Base-by-base conservation (phyloP, 2,888 invertebrate species). In the Nephrocerus scutellatus region DNA sequence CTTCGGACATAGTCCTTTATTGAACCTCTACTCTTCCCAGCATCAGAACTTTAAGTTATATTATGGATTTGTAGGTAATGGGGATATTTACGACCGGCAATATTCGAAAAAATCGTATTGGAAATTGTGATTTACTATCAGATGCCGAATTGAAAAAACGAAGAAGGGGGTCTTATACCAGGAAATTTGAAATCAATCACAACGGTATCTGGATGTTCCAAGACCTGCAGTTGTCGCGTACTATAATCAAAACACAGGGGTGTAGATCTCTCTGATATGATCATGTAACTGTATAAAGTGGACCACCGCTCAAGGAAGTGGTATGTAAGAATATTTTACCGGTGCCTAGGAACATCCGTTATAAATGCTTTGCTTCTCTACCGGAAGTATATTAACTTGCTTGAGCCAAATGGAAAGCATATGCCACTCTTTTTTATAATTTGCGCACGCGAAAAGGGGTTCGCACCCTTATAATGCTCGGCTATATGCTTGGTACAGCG, bases 81-180 rank as follows among this genome's bases (percentile, higher is more conserved):
- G 43, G 39, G n/a, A 46, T 48, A 33, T 48, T 47, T 24, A 39
- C 46, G 19, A 34, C 35, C 21, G 44, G 39, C 19, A 50, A 46
- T 14, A 41, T 47, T 14, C 39, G 43, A 24, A 46, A 43, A 41
- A 49, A 45, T 25, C 40, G 47, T n/a, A 38, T 39, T 32, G 43
- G 41, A 18, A 48, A 44, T 39, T 48, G 44, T 23, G 23, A 40
- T 22, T 26, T 47, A 36, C 40, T 39, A 30, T 44, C 41, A 30
- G 46, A 46, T 14, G 31, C 41, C 13, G 28, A 44, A 20, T 24
- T 41, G 12, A 44, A 44, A 43, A 42, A 41, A 23, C 28, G 41
- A 25, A 43, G 43, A 34, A 47, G 45, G 29, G 40, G 47, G 39
- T 46, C 46, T 39, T 45, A 36, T 29, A 46, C 48, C 31, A 33